A percentile compares a stretch with the other conserved stretches of the same genome.
Conservation (phyloP, 2,113 vertebrate genomes). For the Atherinomorus stipes region DNA sequence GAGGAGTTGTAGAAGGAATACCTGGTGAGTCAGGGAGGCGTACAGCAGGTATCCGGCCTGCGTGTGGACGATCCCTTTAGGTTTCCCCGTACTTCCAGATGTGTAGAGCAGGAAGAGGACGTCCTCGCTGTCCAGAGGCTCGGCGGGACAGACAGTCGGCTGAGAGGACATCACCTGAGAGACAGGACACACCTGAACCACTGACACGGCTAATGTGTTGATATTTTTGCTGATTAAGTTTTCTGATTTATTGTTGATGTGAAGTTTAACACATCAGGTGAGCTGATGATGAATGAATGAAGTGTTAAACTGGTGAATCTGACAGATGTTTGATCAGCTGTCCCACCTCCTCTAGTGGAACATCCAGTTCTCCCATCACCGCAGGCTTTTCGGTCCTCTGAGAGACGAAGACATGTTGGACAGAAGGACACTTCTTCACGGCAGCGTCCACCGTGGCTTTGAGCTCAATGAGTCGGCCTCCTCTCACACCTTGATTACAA, state of each 20-base stretch:
- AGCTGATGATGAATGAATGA: neutral
- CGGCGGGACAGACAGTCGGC: conserved; percentile 81
- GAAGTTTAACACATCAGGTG: too few species aligned
- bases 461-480: conserved; percentile 84
- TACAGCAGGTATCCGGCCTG: conserved; percentile 95
- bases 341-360: conserved; percentile 88
- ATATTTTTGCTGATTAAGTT: too few species aligned
- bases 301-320: fast-evolving
- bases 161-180: conserved; percentile 88
- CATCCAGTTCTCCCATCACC: conserved; percentile 83
- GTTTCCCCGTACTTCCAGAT: conserved; percentile 91
- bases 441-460: conserved; percentile 89
- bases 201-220: too few species aligned
- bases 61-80: conserved; percentile 92
- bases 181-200: neutral
- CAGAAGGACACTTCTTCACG: conserved; percentile 85
- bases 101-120: conserved; percentile 92
- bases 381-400: conserved; percentile 86
- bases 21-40: conserved; percentile 89
- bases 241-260: too few species aligned
- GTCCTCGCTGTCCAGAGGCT: conserved; percentile 91
- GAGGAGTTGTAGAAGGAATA: conserved; percentile 40
- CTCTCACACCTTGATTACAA: conserved; percentile 89
- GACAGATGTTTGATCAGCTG: neutral
- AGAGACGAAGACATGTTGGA: conserved; percentile 88